Evolutionary conservation across 2,888 invertebrate genomes (phyloP), one percentile per base, ranked within the genome.

Genomic region (Scaeva pyrastri): DNA sequence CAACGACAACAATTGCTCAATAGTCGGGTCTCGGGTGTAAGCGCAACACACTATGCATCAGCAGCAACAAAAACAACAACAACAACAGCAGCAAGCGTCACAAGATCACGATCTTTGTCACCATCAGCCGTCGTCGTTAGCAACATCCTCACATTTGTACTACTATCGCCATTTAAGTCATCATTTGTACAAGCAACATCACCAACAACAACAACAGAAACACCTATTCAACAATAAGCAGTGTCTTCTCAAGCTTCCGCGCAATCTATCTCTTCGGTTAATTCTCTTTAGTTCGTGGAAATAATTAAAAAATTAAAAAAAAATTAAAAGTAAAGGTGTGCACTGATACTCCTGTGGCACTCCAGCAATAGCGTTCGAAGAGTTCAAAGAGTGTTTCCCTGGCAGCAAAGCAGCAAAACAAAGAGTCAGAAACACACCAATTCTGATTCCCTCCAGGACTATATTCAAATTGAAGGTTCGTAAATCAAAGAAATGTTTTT

Each of bases 31-130:
- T 45, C 36, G 21, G 48, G 14, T 31, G 64, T 36, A 55, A 76
- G 85, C 73, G 71, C 60, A 64, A 74, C 86, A 64, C 86, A 86
- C 66, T 86, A 86, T 86, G 86, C 71, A 82, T 77, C 86, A 74
- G 86, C 77, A 86, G 77, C 77, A 82, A 62, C 58, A 73, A 50
- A 71, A 62, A 11, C 77, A 68, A 26, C 62, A 62, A 60, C 71
- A 55, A 55, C 55, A 31, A 56, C 45, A 58, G 19, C 72, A 73
- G 21, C 62, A 75, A 79, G 68, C 75, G 26, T n/a, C 52, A 78
- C 70, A 82, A 70, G 82, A 74, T 64, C 77, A 78, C 74, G 82
- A 82, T 80, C 73, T 78, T 77, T 78, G 82, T 55, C 82, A 86
- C 64, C 77, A 71, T 78, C 82, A 78, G 70, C 78, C 82, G 19